Base-by-base conservation (phyloP, 2,888 invertebrate species). In the Rotaria socialis region DNA sequence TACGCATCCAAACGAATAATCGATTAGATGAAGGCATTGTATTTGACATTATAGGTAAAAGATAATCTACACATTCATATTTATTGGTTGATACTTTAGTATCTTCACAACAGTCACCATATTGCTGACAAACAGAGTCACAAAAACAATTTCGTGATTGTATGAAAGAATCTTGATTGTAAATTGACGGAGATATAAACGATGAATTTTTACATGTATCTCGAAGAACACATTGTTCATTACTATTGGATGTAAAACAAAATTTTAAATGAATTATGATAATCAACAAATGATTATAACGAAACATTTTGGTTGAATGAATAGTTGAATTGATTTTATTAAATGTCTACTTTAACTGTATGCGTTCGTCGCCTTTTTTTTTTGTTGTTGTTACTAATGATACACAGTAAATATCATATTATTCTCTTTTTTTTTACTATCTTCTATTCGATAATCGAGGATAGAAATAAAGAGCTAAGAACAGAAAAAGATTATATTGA, bases 131-230 rank as follows among this genome's bases (percentile, higher is more conserved):
- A 47, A 47, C n/a, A 10, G 43, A n/a, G 47, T 80, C 80, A 47
- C 80, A 80, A 47, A 80, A 80, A 80, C 80, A 80, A 80, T 80
- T 80, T 24, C 80, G 67, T 14, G 22, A 14, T 80, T 80, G 80
- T 24, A 80, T 47, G 11, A 24, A 80, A n/a, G 5, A 5, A 47
- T 43, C 80, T n/a, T 80, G 10, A 80, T 47, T 10, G 35, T 47
- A 80, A n/a, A 80, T 35, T 11, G n/a, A 80, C n/a, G 80, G 43
- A 10, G 80, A 80, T 47, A 2, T 16, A 24, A 0, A 7, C 2
- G 43, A 43, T 47, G 22, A 22, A 43, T 47, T 43, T 11, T 10
- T 47, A 47, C 80, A 80, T 47, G 43, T 47, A 80, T 80, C 47
- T 8, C 80, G 47, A 47, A 43, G 47, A 11, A 19, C 47, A 80